Base-by-base conservation (phyloP, 2,797 vertebrate genomes). In the Enoplosus armatus region DNA sequence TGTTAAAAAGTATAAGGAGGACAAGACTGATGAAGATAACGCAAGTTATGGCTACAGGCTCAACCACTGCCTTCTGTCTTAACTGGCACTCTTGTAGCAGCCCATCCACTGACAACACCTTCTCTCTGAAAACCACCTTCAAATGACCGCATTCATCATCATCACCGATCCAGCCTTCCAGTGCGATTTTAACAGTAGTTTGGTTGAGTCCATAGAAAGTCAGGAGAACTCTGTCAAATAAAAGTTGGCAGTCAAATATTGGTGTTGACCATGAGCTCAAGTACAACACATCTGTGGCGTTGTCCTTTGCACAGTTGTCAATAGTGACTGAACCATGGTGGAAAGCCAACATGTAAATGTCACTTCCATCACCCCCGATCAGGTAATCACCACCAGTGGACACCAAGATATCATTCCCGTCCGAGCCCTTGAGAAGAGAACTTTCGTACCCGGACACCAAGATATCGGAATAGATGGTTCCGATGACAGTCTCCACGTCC, bases 401-500 rank as follows among this genome's bases (percentile, higher is more conserved):
- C 50, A 90, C 87, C 55, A 93, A 69, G 54, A 91, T 60, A 66
- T 93, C 92, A 11, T 84, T 58, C 1, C 92, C 91, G 4, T 90
- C 88, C 0, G 84, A 90, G 3, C 89, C 92, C 69, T 87, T 90
- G 56, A 94, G 85, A 22, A 93, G 85, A 15, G 84, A 75, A 43
- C 81, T 63, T 59, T 92, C 85, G 8, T 88, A 81, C 5, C 87
- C 88, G 11, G 90, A 83, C 0, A 94, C 87, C 76, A 94, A 59
- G 50, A 93, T 59, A 50, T 94, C 91, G 2, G 84, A 73, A 65
- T 90, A 92, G 61, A 91, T 90, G 70, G 88, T 84, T 58, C 92
- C 91, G 18, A 94, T 12, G 10, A 90, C 87, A 5, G 58, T 90
- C 67, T 94, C 93, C 37, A 93, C 82, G 1, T 92, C 90, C 70